phyloP scores from a whole-genome alignment of 2,797 vertebrate genomes.

The Xenopus petersii region DNA sequence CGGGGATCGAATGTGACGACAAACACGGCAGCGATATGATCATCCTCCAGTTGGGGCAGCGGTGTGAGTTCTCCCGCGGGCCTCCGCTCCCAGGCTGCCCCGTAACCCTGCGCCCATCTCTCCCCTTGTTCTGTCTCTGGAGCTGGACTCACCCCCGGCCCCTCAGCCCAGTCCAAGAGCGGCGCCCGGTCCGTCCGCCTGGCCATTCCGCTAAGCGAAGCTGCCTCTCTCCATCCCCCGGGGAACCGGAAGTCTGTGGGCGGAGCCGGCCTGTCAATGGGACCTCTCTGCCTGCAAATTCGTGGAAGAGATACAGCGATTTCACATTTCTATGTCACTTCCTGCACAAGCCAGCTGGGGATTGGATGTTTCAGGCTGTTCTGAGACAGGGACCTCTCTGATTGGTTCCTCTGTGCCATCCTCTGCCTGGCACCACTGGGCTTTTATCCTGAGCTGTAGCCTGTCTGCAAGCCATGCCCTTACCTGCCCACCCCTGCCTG shows the following conservation, averaged over 20 bases:
- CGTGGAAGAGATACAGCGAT: neutral
- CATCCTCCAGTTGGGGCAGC: conserved; percentile 70
- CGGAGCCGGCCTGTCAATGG: conserved; percentile 13
- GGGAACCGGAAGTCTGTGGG: conserved; percentile 51
- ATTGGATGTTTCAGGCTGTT: neutral
- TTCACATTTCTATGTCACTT: conserved; percentile 13
- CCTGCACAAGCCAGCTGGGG: neutral
- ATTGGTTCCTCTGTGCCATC: neutral
- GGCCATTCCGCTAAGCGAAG: conserved; percentile 64
- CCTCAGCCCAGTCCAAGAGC: conserved; percentile 92
- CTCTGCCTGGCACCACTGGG: neutral
- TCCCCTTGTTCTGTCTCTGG: conserved; percentile 57
- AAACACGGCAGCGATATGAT: conserved; percentile 92
- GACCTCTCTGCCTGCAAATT: neutral
- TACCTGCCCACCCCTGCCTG: no score
- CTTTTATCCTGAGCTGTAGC: no score
- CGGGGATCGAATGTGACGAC: conserved; percentile 93
- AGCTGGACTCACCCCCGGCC: conserved; percentile 70
- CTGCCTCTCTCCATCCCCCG: conserved; percentile 32
- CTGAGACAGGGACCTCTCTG: neutral
- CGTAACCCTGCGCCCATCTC: conserved; percentile 50
- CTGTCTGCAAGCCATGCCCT: neutral
- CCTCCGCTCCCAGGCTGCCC: conserved; percentile 56
- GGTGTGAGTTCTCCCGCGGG: conserved; percentile 55
- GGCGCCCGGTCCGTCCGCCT: conserved; percentile 89